Evolutionary conservation across 1,140 invertebrate genomes (phyloP).

Genomic region (Bombyx mandarina): DNA sequence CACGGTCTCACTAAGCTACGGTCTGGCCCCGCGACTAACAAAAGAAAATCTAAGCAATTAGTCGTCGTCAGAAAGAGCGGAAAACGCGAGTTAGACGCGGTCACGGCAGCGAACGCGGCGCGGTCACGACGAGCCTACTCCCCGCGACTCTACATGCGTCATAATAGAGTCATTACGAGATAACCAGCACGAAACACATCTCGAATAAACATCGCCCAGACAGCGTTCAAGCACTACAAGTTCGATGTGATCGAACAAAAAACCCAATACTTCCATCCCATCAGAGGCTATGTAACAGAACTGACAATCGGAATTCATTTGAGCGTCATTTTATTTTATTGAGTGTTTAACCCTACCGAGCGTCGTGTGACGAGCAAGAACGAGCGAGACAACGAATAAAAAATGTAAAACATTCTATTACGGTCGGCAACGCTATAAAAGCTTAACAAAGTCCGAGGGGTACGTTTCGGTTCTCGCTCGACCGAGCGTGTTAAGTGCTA

Average conservation of each 20-base stretch:
- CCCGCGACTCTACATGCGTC: slow-evolving; percentile 8
- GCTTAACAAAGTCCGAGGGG: slow-evolving; percentile 41
- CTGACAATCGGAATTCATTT: too few relatives aligned
- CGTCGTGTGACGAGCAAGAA: slow-evolving; percentile 27
- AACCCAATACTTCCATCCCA: slow-evolving; percentile 14
- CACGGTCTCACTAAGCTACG: slow-evolving; percentile 50
- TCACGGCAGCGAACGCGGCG: slow-evolving; percentile 43
- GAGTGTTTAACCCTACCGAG: slow-evolving; percentile 30
- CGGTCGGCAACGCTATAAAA: slow-evolving; percentile 29
- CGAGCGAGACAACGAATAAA: slow-evolving; percentile 18
- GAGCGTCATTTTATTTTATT: slow-evolving; percentile 17
- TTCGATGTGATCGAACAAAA: slow-evolving; percentile 16
- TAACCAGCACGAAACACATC: too few relatives aligned
- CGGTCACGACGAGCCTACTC: slow-evolving; percentile 34
- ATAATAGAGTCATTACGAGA: slow-evolving; percentile 25
- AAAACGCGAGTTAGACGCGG: slow-evolving; percentile 66
- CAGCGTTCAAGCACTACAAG: slow-evolving; percentile 19
- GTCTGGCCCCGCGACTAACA: slow-evolving; percentile 63
- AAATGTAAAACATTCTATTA: slow-evolving; percentile 39
- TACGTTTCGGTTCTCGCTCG: slow-evolving; percentile 46
- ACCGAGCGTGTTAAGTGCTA: slow-evolving; percentile 65
- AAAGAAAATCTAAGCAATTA: slow-evolving; percentile 71
- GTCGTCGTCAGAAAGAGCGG: slow-evolving; percentile 68
- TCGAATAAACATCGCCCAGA: neutral
- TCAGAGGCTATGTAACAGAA: neutral